Conservation (phyloP, 2,797 vertebrate genomes). For the Galago senegalensis region DNA sequence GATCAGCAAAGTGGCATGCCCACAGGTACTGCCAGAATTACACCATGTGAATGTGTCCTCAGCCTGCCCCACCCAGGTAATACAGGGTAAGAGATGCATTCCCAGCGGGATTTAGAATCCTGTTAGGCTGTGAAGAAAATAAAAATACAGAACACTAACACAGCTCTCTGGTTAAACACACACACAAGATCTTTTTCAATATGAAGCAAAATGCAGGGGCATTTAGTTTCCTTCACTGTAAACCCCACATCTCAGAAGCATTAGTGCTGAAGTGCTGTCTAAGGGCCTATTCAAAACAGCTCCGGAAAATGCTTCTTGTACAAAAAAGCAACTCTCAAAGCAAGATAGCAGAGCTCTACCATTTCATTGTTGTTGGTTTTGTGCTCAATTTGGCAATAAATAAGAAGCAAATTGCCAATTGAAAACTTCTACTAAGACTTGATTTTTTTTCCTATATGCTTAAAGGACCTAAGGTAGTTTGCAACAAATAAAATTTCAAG, state of each 20-base stretch:
- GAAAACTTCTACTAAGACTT: conserved; percentile 40
- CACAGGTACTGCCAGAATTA: neutral
- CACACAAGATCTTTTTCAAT: conserved; percentile 60
- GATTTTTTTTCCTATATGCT: neutral
- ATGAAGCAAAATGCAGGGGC: conserved; percentile 48
- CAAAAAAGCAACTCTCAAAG: conserved; percentile 67
- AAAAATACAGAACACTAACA: neutral
- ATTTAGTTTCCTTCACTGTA: conserved; percentile 56
- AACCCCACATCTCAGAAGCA: conserved; percentile 58
- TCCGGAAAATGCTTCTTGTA: conserved; percentile 74
- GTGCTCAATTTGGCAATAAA: conserved; percentile 65
- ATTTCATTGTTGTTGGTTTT: conserved; percentile 56
- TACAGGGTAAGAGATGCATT: too few relatives aligned
- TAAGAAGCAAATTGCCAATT: conserved; percentile 62
- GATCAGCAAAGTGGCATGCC: neutral
- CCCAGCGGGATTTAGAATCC: neutral
- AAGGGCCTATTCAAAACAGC: conserved; percentile 74
- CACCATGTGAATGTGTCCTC: neutral
- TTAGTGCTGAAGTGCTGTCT: conserved; percentile 72
- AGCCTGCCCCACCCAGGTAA: neutral
- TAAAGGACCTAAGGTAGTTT: conserved; percentile 44
- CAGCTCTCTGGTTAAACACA: conserved; percentile 34
- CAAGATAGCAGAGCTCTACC: conserved; percentile 42
- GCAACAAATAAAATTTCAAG: conserved; percentile 26
- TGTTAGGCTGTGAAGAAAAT: neutral